Evolutionary conservation across 2,888 invertebrate species (phyloP), one percentile per base, ranked within the genome.

Genomic region (Prionchulus punctatus): DNA sequence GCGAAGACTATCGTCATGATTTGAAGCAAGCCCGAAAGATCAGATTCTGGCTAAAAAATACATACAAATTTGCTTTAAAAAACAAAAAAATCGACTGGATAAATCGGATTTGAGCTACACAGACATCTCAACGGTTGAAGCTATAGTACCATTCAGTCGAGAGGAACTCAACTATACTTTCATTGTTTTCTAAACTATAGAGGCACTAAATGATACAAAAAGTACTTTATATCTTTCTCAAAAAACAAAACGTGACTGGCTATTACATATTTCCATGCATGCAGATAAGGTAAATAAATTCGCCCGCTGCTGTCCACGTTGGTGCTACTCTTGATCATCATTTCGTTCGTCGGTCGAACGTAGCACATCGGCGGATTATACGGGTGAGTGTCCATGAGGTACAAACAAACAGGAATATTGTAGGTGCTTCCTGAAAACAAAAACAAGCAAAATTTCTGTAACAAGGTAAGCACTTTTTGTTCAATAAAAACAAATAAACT

Each of bases 331-430:
- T 89, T 92, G 60, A 99, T 91, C 59, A 83, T 82, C 96, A 98
- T 98, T 62, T 86, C 86, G 31, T 82, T 69, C 2, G 98, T 98
- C 12, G 98, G 98, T 72, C 83, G 86, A 0, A 98, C 94, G 66
- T 72, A 79, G 49, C 78, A 78, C 75, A 96, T 83, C 0, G 98
- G 98, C 36, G 94, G 89, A 76, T 90, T 86, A 70, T 85, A 82
- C 0, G 98, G 98, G 78, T 98, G 91, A 2, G 91, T 92, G 70
- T 96, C 91, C 82, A 90, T 84, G 53, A 98, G 71, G 88, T 90
- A 96, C 66, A 98, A 83, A 70, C 86, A 85, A 43, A 99, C 82
- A 18, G 98, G 98, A 72, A 98, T 98, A 75, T 96, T 89, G 75
- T 98, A 99, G 49, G 78, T 80, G 58, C 79, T 77, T 58, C 82